Evolutionary conservation across 2,888 invertebrate genomes (phyloP), one percentile per base, ranked within the genome.

Genomic region (Linnaemya tessellans): DNA sequence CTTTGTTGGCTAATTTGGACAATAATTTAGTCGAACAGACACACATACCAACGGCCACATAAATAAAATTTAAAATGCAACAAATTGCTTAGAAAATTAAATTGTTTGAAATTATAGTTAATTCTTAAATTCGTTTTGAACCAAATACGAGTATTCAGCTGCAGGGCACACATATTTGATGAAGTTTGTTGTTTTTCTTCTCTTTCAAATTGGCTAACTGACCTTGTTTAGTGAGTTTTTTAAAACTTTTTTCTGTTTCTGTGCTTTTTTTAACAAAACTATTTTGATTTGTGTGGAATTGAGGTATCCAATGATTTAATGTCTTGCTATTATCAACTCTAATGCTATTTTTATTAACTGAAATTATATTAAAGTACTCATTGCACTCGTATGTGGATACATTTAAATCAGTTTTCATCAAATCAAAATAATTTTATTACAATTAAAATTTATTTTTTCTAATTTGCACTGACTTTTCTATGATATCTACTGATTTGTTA

Each of bases 401-500:
- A 20, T 64, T 71, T 46, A 64, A 65, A 70, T 81, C 75, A 56
- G 22, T 75, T 75, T 70, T 30, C 43, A 81, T 81, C 75, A 64
- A 62, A 68, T 81, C 54, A 81, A 54, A 62, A 81, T 43, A 54
- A 7, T 56, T 62, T 62, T 38, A 41, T 62, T 68, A 22, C 3
- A 41, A 41, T 41, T 41, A 11, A 20, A 68, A 62, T 68, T 56
- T 46, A n/a, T 18, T 56, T 49, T 70, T 70, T 10, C n/a, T 82
- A 65, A 70, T 82, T 82, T 56, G 25, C 64, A 18, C 65, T 54
- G 73, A 80, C 56, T 62, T 51, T 70, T 75, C 68, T 82, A 51
- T 68, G 84, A 74, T 62, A 78, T 74, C 78, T 70, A 64, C 78
- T 75, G 81, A 78, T 65, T 70, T 70, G 70, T 74, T 78, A 49